A percentile compares a stretch with the other conserved stretches of the same genome.
These are phyloP conservation scores for Ceratotherium simum DNA, from an alignment of 2,113 vertebrate species.

Conservation along the genomic window DNA sequence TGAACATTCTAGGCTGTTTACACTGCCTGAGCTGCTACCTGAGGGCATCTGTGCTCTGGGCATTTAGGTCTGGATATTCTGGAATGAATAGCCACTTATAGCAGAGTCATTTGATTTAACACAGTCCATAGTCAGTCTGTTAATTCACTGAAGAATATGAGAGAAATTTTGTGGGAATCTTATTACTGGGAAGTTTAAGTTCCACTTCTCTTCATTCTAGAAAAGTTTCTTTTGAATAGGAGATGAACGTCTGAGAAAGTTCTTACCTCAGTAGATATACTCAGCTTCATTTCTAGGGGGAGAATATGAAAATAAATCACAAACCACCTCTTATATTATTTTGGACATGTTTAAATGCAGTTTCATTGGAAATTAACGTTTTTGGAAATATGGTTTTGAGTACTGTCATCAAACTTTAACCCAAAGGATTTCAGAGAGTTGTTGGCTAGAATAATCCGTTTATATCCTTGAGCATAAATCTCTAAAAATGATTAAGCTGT, in stretches of 20 bases:
- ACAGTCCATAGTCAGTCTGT: neutral
- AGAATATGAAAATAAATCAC: neutral
- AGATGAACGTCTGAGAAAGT: neutral
- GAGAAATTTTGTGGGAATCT: neutral
- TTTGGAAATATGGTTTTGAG: neutral
- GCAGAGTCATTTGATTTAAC: neutral
- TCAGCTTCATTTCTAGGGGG: neutral
- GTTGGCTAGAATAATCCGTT: slow-evolving; percentile 24
- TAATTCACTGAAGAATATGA: neutral
- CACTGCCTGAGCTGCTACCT: neutral
- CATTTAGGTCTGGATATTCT: neutral
- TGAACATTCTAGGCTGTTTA: neutral
- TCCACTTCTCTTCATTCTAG: neutral
- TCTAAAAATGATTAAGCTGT: slow-evolving; percentile 10
- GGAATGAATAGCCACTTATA: neutral
- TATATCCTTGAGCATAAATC: neutral
- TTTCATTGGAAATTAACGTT: neutral
- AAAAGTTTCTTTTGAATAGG: neutral
- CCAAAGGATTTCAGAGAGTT: slow-evolving; percentile 3
- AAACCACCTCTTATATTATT: neutral
- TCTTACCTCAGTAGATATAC: slow-evolving; percentile 19
- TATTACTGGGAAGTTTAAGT: neutral
- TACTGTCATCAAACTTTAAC: neutral
- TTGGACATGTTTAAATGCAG: neutral
- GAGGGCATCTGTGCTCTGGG: accelerated